These are phyloP conservation scores for Caenorhabditis latens DNA, from an alignment of 1,140 invertebrate species.

Conservation along the genomic window DNA sequence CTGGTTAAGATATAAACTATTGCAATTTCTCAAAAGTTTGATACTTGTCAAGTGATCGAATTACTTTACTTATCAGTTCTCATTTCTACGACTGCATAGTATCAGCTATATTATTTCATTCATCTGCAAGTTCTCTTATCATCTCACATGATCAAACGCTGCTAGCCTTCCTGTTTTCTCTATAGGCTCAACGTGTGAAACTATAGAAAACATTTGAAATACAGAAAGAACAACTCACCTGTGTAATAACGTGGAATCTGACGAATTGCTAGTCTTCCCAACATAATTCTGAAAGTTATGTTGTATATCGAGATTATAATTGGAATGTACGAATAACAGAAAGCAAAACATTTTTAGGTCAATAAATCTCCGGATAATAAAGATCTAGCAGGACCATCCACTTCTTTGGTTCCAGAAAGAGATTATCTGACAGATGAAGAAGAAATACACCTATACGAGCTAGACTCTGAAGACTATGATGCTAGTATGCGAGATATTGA, in stretches of 20 bases:
- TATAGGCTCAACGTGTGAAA: neutral
- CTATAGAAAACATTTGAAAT: too few relatives aligned
- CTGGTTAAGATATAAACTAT: too few relatives aligned
- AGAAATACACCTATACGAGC: too few relatives aligned
- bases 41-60: too few relatives aligned
- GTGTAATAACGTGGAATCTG: neutral
- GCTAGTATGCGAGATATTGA: too few relatives aligned
- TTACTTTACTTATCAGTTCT: neutral
- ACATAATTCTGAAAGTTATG: neutral
- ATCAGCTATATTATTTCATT: too few relatives aligned
- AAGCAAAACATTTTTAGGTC: neutral
- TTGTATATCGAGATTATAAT: neutral
- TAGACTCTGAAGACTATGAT: too few relatives aligned
- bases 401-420: too few relatives aligned
- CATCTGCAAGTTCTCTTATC: neutral
- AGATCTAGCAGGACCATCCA: too few relatives aligned
- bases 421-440: too few relatives aligned
- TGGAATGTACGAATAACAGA: neutral
- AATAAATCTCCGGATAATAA: too few relatives aligned
- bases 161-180: neutral
- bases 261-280: conserved; percentile 2
- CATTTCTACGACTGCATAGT: neutral
- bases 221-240: neutral
- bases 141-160: neutral
- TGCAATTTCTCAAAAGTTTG: too few relatives aligned